Percentiles rank a stretch among this genome's conserved stretches.
phyloP scores from a whole-genome alignment of 2,113 vertebrate genomes.

The Bolborhynchus lineola region DNA sequence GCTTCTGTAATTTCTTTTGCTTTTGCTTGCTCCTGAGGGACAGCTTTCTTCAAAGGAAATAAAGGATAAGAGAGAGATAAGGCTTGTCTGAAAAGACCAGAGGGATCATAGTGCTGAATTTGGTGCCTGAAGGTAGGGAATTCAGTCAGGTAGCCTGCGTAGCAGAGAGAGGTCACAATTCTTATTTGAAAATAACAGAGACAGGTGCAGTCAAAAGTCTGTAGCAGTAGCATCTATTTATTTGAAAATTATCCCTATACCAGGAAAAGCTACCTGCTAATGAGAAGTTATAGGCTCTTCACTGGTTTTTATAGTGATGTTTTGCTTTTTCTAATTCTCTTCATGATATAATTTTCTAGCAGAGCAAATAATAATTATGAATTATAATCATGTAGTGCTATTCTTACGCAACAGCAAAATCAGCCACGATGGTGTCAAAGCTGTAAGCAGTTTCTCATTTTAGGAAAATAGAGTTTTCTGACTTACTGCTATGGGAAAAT shows the following conservation, averaged over 20 bases:
- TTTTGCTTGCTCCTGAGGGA: background rate
- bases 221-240: background rate
- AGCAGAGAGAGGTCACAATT: background rate
- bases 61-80: background rate
- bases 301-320: background rate
- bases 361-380: background rate
- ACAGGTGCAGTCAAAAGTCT: background rate
- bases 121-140: background rate
- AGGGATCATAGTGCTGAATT: background rate
- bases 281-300: background rate
- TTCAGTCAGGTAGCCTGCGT: background rate
- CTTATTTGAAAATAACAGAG: background rate
- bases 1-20: background rate
- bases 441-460: background rate
- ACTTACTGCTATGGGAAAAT: background rate
- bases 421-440: background rate
- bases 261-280: background rate
- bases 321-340: constrained; percentile 7
- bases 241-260: background rate
- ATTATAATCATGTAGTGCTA: background rate
- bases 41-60: background rate
- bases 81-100: background rate
- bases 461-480: background rate
- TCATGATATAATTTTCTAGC: background rate
- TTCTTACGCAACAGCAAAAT: background rate